Evolutionary conservation across 2,113 vertebrate species (phyloP), one percentile per base, ranked within the genome.

Genomic region (Prinia subflava): DNA sequence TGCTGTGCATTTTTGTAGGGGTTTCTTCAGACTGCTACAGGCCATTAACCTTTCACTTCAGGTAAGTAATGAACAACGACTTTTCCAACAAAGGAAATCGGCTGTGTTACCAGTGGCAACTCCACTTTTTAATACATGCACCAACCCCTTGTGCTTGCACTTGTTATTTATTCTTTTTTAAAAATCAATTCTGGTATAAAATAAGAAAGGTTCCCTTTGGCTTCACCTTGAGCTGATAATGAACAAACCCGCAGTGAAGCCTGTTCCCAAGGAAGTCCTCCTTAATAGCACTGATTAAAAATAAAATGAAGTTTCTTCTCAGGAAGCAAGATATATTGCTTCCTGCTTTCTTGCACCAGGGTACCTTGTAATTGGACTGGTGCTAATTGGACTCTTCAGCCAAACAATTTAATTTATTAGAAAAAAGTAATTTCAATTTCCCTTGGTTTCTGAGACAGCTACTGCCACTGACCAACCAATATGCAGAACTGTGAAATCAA

Each of bases 161-260:
- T 81, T 78, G 64, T 69, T 88, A 39, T 33, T 91, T 71, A 11
- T 41, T 86, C 50, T 92, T 50, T 27, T 22, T 19, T 1, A 25
- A 9, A 68, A 95, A 96, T 95, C 85, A 95, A 87, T 94, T 94
- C 94, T 18, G 25, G 39, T 81, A 92, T 80, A 67, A 94, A 95
- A 46, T 77, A 71, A 90, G 91, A 83, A 70, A 69, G 49, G 83
- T 52, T 91, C 25, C 57, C 83, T 49, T 41, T 64, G 82, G 95
- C 59, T 92, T 95, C 92, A 95, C 77, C 90, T 92, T 84, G 95
- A 94, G 84, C 59, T 86, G 91, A 94, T 95, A 97, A 97, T 91
- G 95, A 97, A 86, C 31, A 89, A 89, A 79, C 33, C 33, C 53
- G 41, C 80, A 64, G 64, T 67, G 70, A 93, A 68, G 35, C n/a